Base-by-base conservation (phyloP, 2,113 vertebrate genomes). In the Otocyon megalotis region DNA sequence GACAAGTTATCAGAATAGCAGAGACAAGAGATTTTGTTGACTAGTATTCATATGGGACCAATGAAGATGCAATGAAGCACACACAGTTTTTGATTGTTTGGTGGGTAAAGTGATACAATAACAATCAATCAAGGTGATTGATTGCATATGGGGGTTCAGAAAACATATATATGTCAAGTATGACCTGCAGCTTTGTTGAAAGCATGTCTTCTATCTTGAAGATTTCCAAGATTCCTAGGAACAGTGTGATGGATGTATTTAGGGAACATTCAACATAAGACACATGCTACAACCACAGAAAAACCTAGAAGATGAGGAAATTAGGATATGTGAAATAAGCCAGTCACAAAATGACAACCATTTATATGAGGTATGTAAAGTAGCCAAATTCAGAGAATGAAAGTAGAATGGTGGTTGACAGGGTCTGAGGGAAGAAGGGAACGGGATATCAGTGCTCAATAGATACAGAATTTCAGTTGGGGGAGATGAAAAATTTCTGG, bases 401-500 rank as follows among this genome's bases (percentile, higher is more conserved):
- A 90, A 67, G 7, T 67, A 76, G 28, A 54, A 48, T 53, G 6
- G 9, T 32, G 35, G 1, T 50, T 84, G 0, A 12, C 74, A 80
- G 8, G 4, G 32, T 12, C 20, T 37, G 2, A 50, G 9, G 4
- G 2, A 8, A 43, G 17, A 8, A 43, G 2, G 7, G 2, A 58
- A 24, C 14, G 15, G 16, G 8, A 8, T 58, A 32, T 24, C 50
- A n/a, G 20, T 79, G 7, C 48, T 83, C 74, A 50, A 35, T 8
- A 8, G 17, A 12, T 1, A 50, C 11, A 71, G 8, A 35, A 4
- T 65, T 86, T 94, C 30, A 56, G 1, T 17, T 67, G 35, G 26
- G 13, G 16, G 71, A 79, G 11, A 17, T 56, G 54, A 88, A 94
- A 62, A 53, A 0, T 24, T 76, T 85, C 35, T 69, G 58, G 28